phyloP scores from a whole-genome alignment of 2,113 vertebrate genomes.

The Pionites leucogaster region DNA sequence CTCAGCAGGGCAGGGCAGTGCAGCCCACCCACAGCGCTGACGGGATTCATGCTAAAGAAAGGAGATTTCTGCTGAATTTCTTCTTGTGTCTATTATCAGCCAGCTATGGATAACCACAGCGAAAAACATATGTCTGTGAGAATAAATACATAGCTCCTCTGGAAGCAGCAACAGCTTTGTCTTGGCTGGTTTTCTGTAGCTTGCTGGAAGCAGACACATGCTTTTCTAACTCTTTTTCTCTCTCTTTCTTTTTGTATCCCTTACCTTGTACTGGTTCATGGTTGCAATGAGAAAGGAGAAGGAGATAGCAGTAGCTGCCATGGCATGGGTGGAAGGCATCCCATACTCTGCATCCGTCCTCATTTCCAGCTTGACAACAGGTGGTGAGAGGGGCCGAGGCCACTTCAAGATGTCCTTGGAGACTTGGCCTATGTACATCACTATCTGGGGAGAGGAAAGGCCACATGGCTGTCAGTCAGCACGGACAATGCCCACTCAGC shows the following conservation, averaged over 20 bases:
- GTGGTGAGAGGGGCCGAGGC: conserved; percentile 89
- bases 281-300: conserved; percentile 88
- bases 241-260: not conserved
- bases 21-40: not conserved
- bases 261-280: conserved; percentile 85
- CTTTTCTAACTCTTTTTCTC: not conserved
- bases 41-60: rapidly evolving
- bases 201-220: not conserved
- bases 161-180: not conserved
- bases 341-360: conserved; percentile 87
- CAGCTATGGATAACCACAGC: not conserved
- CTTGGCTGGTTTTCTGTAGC: not conserved
- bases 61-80: not conserved
- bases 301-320: conserved; percentile 91
- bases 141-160: not conserved
- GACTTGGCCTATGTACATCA: conserved; percentile 96
- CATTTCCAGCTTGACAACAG: conserved; percentile 89
- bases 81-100: not conserved
- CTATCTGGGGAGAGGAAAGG: conserved; percentile 77
- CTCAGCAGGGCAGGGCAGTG: not conserved
- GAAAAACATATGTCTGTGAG: not conserved
- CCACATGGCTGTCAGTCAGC: not conserved
- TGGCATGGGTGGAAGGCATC: conserved; percentile 95
- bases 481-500: not conserved
- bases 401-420: conserved; percentile 94